Percentiles rank a stretch among this genome's conserved stretches.
Conservation (phyloP, 2,113 vertebrate species). For the Mus pahari region DNA sequence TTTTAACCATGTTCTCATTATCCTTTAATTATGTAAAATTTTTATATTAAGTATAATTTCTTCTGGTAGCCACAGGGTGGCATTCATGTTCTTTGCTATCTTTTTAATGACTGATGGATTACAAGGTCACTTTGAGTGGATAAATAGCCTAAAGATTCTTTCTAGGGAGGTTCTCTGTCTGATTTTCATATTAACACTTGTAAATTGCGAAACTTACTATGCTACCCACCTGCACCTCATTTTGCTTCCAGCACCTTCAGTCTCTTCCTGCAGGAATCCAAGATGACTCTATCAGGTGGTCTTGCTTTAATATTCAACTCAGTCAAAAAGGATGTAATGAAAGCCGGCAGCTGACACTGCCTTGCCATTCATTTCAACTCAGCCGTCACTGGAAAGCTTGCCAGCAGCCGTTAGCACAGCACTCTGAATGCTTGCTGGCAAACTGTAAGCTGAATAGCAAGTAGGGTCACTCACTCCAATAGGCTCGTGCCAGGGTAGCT, state of each 20-base stretch:
- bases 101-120: constrained; percentile 83
- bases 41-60: constrained; percentile 79
- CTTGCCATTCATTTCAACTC: constrained; percentile 69
- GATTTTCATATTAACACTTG: constrained; percentile 82
- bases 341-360: constrained; percentile 69
- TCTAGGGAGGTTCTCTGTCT: constrained; percentile 69
- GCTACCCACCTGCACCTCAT: constrained; percentile 69
- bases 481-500: constrained; percentile 54
- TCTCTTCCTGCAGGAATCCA: constrained; percentile 59
- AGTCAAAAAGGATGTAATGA: constrained; percentile 71
- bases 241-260: constrained; percentile 75
- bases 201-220: constrained; percentile 79
- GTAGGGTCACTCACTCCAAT: constrained; percentile 64
- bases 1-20: constrained; percentile 78
- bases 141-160: constrained; percentile 80
- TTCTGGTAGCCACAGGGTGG: constrained; percentile 87
- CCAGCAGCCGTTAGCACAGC: constrained; percentile 70
- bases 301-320: constrained; percentile 76
- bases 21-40: constrained; percentile 81
- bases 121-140: constrained; percentile 87
- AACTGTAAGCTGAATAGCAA: constrained; percentile 77
- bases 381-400: constrained; percentile 70
- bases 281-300: constrained; percentile 75
- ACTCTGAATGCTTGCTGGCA: constrained; percentile 70
- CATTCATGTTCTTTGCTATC: constrained; percentile 84